Conservation (phyloP, 2,888 invertebrate species). For the Dendrolimus pini region DNA sequence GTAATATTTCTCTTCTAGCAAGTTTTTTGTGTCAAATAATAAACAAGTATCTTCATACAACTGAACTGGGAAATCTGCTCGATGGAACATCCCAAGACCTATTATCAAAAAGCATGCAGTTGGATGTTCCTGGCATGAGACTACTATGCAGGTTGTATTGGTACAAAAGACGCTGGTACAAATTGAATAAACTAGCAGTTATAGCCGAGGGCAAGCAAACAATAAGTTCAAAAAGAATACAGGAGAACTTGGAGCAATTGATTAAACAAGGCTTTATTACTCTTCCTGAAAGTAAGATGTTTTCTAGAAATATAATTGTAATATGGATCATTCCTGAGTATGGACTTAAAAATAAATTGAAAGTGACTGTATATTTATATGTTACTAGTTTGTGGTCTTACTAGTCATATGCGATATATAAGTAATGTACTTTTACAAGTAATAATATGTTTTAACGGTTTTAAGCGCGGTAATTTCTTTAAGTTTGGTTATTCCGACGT, state of each 20-base stretch:
- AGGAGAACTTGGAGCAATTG: constrained; percentile 32
- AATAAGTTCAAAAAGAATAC: constrained; percentile 14
- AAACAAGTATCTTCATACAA: not conserved
- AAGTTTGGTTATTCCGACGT: no score
- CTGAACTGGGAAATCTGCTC: not conserved
- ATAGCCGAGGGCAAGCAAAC: constrained; percentile 21
- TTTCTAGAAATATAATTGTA: not conserved
- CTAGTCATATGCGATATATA: no score
- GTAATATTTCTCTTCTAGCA: not conserved
- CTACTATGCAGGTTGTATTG: constrained; percentile 57
- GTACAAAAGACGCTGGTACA: constrained; percentile 51
- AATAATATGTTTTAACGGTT: no score
- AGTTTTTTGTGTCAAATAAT: not conserved
- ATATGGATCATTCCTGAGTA: constrained; percentile 3
- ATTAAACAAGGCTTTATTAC: constrained; percentile 30
- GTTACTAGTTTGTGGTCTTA: not conserved
- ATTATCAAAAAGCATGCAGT: constrained; percentile 16
- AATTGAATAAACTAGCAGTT: constrained; percentile 24
- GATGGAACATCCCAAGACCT: constrained; percentile 1
- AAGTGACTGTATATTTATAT: not conserved
- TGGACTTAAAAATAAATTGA: constrained; percentile 11
- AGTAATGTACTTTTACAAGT: no score
- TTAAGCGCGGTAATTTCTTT: no score
- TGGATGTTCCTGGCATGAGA: constrained; percentile 38
- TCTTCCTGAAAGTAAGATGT: constrained; percentile 18